Conservation (phyloP, 2,113 vertebrate genomes). For the Falco punctatus region DNA sequence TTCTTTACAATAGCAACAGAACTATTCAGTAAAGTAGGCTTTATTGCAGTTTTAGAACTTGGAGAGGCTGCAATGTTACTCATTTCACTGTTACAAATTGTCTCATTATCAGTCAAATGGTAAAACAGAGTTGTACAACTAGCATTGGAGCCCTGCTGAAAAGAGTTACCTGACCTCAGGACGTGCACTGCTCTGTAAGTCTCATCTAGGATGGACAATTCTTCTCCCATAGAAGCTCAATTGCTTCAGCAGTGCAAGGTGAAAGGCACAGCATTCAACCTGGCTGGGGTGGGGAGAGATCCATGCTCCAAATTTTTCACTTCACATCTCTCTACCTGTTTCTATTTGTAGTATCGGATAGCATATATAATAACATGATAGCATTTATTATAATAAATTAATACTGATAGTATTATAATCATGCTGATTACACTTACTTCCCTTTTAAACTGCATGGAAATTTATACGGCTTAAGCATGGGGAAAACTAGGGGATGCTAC, state of each 20-base stretch:
- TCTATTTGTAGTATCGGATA: background rate
- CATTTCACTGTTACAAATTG: background rate
- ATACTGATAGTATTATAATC: background rate
- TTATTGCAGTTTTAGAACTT: background rate
- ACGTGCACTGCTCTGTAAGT: background rate
- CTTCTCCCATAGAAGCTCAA: background rate
- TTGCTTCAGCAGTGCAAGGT: background rate
- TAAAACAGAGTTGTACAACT: background rate
- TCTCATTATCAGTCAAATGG: background rate
- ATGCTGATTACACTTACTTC: background rate
- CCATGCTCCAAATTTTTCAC: background rate
- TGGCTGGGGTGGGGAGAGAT: background rate
- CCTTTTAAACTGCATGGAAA: background rate
- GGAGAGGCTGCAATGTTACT: background rate
- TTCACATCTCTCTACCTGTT: background rate
- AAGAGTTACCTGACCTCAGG: background rate
- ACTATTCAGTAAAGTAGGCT: background rate
- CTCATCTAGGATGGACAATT: background rate
- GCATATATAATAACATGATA: background rate
- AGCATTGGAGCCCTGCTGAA: background rate
- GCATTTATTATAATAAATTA: background rate
- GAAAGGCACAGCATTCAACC: background rate
- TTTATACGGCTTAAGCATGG: background rate
- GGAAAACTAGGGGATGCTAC: background rate
- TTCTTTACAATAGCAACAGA: background rate